These are phyloP conservation scores for Musca domestica DNA, from an alignment of 1,140 invertebrate genomes.

Conservation along the genomic window DNA sequence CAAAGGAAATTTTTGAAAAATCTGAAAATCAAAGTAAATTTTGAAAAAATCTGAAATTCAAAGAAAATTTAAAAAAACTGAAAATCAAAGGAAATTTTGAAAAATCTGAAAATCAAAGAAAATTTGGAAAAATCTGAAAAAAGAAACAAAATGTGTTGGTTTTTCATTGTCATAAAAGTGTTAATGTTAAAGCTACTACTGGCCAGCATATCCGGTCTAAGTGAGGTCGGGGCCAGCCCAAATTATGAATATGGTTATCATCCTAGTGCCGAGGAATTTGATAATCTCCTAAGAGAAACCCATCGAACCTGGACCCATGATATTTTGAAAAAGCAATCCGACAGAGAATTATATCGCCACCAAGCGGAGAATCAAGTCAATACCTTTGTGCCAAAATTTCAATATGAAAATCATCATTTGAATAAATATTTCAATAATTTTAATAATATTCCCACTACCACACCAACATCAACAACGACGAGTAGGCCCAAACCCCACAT, in stretches of 20 bases:
- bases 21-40: not conserved
- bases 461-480: not conserved
- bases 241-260: conserved; percentile 46
- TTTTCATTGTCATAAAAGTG: conserved; percentile 23
- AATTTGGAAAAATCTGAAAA: not conserved
- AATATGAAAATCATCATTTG: conserved; percentile 1
- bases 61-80: not conserved
- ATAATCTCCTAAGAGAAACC: conserved; percentile 40
- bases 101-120: not conserved
- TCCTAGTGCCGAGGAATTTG: conserved; percentile 51
- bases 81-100: not conserved
- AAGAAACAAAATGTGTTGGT: conserved; percentile 23
- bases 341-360: not conserved
- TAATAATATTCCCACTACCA: not conserved
- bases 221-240: not conserved
- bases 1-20: not conserved
- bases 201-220: conserved; percentile 30
- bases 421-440: conserved; percentile 1
- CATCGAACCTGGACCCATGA: conserved; percentile 42
- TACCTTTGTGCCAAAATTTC: conserved; percentile 27
- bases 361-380: not conserved
- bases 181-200: conserved; percentile 33
- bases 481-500: too few relatives aligned
- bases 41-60: not conserved
- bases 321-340: conserved; percentile 31